A percentile compares a stretch with the other conserved stretches of the same genome.
phyloP scores from a whole-genome alignment of 2,113 vertebrate genomes.

The Poeciliopsis retropinna region DNA sequence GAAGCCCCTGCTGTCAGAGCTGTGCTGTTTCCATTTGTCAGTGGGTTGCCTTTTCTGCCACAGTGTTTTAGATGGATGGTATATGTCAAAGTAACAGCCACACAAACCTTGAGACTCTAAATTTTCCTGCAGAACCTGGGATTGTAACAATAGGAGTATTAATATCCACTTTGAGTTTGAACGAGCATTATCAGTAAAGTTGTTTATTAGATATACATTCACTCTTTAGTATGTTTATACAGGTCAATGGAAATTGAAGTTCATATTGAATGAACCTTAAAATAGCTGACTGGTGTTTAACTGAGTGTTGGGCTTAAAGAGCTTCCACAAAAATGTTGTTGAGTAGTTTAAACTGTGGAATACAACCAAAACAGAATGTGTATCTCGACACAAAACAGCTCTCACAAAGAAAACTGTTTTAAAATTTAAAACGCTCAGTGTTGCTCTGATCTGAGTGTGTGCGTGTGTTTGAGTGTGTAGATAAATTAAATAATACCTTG shows the following conservation, averaged over 20 bases:
- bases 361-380: neutral
- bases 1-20: conserved; percentile 4
- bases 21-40: neutral
- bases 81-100: conserved; percentile 1
- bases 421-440: conserved; percentile 12
- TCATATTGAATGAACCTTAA: conserved; percentile 1
- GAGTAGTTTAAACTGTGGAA: neutral
- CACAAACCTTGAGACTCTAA: neutral
- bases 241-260: conserved; percentile 4
- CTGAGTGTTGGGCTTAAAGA: neutral
- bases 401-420: neutral
- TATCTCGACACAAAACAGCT: neutral
- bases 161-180: neutral
- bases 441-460: neutral
- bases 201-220: neutral
- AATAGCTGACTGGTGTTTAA: neutral
- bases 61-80: neutral
- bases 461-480: neutral
- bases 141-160: neutral
- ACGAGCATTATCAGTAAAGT: neutral
- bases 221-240: neutral
- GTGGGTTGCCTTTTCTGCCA: neutral
- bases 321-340: neutral
- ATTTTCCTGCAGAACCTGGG: neutral
- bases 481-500: neutral